phyloP scores from a whole-genome alignment of 2,113 vertebrate species.

The Bagarius yarrelli region DNA sequence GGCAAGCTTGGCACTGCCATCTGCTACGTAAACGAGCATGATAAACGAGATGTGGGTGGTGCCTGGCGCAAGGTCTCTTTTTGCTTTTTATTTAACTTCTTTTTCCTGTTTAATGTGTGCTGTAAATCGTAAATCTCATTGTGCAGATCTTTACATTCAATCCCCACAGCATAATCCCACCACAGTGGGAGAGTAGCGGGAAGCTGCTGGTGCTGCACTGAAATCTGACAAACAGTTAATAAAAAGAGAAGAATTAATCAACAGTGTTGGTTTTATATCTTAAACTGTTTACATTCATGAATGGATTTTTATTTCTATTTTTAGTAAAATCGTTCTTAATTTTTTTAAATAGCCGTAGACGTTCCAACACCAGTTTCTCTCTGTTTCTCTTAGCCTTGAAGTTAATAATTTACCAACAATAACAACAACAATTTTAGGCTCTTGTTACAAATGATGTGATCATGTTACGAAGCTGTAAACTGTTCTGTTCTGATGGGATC shows the following conservation, averaged over 20 bases:
- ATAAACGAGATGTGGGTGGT: conserved; percentile 49
- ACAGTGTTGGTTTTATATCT: neutral
- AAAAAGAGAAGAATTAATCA: conserved; percentile 14
- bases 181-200: neutral
- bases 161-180: neutral
- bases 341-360: too few species aligned
- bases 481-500: neutral
- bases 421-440: neutral
- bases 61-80: conserved; percentile 46
- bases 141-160: neutral
- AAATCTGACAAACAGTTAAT: conserved; percentile 9
- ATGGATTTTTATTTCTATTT: too few species aligned
- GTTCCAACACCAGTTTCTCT: neutral
- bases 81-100: neutral
- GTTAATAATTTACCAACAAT: neutral
- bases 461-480: neutral
- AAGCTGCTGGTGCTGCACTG: neutral
- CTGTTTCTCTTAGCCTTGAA: neutral
- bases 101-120: conserved; percentile 9
- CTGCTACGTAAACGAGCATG: conserved; percentile 59
- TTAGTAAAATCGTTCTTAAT: neutral
- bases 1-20: conserved; percentile 59
- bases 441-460: neutral
- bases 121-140: conserved; percentile 26
- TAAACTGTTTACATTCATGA: neutral